phyloP scores from a whole-genome alignment of 2,888 invertebrate genomes.

The Drosophila demipolita region DNA sequence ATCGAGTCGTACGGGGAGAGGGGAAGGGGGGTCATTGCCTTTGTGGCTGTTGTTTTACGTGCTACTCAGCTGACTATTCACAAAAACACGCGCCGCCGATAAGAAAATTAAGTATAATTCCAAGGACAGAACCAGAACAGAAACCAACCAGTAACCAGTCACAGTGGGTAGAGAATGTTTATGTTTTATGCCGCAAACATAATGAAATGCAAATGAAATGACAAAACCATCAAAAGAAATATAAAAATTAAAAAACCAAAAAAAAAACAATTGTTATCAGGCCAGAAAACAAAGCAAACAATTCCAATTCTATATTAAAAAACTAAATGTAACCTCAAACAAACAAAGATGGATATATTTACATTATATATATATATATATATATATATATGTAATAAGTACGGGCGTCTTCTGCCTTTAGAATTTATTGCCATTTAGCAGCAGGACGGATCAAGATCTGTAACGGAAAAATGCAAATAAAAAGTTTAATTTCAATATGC shows the following conservation, averaged over 20 bases:
- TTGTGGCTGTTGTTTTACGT: conserved; percentile 30
- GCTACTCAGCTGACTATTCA: conserved; percentile 35
- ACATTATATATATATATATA: neutral
- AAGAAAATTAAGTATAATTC: conserved; percentile 54
- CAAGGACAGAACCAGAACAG: conserved; percentile 30
- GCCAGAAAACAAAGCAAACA: conserved; percentile 25
- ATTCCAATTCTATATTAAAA: conserved; percentile 48
- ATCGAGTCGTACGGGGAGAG: neutral
- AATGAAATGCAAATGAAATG: conserved; percentile 71
- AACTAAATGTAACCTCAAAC: conserved; percentile 19
- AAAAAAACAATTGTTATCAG: conserved; percentile 13
- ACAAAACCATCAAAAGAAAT: conserved; percentile 46
- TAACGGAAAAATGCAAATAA: conserved; percentile 40
- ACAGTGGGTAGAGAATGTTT: conserved; percentile 6
- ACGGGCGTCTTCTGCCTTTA: neutral
- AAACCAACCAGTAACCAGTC: neutral
- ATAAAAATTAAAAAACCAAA: conserved; percentile 3
- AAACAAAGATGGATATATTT: conserved; percentile 2
- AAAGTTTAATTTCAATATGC: conserved; percentile 31
- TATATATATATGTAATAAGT: neutral
- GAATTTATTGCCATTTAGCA: neutral
- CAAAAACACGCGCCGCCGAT: conserved; percentile 53
- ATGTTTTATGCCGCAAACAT: conserved; percentile 23
- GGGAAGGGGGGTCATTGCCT: conserved; percentile 4
- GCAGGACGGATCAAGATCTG: neutral